Evolutionary conservation across 2,113 vertebrate species (phyloP).

Genomic region (Microcebus lehilahytsara): DNA sequence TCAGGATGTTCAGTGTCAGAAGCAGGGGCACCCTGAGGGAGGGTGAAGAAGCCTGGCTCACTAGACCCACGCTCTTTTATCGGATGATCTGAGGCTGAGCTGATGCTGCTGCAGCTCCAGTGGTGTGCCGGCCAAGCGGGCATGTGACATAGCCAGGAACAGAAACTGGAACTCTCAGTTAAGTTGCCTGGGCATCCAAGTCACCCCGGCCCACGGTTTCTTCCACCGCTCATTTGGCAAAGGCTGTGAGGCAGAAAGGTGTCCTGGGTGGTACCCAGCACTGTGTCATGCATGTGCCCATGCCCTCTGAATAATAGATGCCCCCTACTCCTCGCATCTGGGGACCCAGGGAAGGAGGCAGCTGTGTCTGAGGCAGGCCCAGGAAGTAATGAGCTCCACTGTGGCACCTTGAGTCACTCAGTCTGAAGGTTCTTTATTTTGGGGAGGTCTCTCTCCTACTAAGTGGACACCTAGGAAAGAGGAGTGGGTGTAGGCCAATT

Average conservation of each 20-base stretch:
- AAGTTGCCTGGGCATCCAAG: not conserved
- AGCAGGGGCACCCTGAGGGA: not conserved
- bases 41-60: not conserved
- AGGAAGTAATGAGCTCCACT: not conserved
- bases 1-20: not conserved
- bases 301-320: constrained; percentile 64
- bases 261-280: not conserved
- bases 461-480: not conserved
- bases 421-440: not conserved
- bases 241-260: not conserved
- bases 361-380: not conserved
- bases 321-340: not conserved
- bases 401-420: not conserved
- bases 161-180: constrained; percentile 54
- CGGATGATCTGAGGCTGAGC: not conserved
- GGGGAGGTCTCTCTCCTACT: not conserved
- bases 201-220: constrained; percentile 36
- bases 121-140: not conserved
- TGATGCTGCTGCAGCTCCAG: not conserved
- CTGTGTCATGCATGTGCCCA: not conserved
- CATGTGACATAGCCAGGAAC: constrained; percentile 35
- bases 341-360: not conserved
- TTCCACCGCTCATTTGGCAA: constrained; percentile 59
- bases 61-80: not conserved
- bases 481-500: rapidly evolving